Percentiles rank a stretch among this genome's conserved stretches.
Conservation (phyloP, 2,888 invertebrate species). For the Lithophane leautieri region DNA sequence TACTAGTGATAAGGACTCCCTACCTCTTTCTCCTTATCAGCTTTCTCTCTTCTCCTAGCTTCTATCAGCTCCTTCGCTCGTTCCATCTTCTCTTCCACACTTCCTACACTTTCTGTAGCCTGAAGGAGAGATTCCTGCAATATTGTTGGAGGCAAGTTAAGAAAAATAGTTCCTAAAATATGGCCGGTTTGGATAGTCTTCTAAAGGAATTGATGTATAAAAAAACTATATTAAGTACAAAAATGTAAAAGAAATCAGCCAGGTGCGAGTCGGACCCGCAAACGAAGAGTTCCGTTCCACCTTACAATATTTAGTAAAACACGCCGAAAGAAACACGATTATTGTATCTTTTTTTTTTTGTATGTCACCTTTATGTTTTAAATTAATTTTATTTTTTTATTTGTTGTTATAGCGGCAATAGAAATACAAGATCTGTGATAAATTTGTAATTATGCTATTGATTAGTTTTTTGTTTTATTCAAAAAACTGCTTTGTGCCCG, state of each 20-base stretch:
- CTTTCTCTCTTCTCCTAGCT: slow-evolving; percentile 91
- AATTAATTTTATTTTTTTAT: too few species aligned
- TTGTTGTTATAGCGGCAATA: too few species aligned
- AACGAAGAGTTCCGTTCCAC: too few species aligned
- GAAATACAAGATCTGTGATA: too few species aligned
- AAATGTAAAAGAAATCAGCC: too few species aligned
- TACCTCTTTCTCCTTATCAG: slow-evolving; percentile 92
- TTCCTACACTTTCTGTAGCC: slow-evolving; percentile 59
- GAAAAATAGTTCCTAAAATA: neutral
- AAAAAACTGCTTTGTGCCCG: neutral
- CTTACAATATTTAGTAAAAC: too few species aligned
- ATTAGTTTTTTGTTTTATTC: too few species aligned
- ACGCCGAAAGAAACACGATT: too few species aligned
- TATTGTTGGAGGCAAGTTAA: slow-evolving; percentile 11
- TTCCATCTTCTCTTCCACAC: slow-evolving; percentile 91
- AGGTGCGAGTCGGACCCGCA: too few species aligned
- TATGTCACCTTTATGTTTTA: too few species aligned
- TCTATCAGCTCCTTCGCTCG: slow-evolving; percentile 93
- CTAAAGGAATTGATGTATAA: slow-evolving; percentile 1
- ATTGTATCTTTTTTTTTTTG: too few species aligned
- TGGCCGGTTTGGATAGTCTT: neutral
- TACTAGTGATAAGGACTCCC: neutral
- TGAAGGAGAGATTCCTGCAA: slow-evolving; percentile 37
- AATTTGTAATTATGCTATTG: too few species aligned
- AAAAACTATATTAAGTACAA: neutral